Percentiles rank a stretch among this genome's conserved stretches.
Evolutionary conservation across 2,888 invertebrate genomes (phyloP).

Genomic region (Monochamus alternatus): DNA sequence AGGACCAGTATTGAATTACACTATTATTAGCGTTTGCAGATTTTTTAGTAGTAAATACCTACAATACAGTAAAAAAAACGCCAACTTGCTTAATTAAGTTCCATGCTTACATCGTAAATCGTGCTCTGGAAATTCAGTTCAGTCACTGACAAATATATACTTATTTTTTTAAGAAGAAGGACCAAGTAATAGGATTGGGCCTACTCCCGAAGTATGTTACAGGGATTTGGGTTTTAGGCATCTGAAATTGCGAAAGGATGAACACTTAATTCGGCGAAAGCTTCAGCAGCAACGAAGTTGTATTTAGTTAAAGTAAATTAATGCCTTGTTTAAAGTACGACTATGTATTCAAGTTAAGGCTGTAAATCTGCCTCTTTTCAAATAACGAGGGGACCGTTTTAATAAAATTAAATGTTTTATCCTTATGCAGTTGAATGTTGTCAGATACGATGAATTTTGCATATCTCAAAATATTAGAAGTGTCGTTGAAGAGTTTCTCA

Average conservation of each 20-base stretch:
- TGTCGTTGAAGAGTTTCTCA: too few species aligned
- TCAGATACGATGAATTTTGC: too few species aligned
- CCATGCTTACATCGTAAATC: too few species aligned
- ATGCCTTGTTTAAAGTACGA: not conserved
- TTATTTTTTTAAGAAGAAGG: not conserved
- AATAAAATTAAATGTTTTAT: not conserved
- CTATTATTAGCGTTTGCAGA: too few species aligned
- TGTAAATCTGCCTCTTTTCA: not conserved
- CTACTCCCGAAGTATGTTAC: not conserved
- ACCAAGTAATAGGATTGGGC: not conserved
- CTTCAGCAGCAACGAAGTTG: not conserved
- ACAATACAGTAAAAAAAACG: too few species aligned
- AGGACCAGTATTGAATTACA: too few species aligned
- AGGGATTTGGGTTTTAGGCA: not conserved
- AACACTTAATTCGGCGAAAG: constrained; percentile 1
- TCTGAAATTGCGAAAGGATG: not conserved
- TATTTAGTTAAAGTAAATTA: not conserved
- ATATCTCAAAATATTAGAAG: too few species aligned
- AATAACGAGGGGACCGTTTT: not conserved
- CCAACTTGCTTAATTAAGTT: too few species aligned
- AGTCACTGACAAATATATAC: too few species aligned
- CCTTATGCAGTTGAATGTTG: too few species aligned
- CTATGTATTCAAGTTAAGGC: not conserved
- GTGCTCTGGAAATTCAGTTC: too few species aligned
- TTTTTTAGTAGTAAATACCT: too few species aligned